These are phyloP conservation scores for Cephalophus harveyi DNA, from an alignment of 2,113 vertebrate species.

Conservation along the genomic window DNA sequence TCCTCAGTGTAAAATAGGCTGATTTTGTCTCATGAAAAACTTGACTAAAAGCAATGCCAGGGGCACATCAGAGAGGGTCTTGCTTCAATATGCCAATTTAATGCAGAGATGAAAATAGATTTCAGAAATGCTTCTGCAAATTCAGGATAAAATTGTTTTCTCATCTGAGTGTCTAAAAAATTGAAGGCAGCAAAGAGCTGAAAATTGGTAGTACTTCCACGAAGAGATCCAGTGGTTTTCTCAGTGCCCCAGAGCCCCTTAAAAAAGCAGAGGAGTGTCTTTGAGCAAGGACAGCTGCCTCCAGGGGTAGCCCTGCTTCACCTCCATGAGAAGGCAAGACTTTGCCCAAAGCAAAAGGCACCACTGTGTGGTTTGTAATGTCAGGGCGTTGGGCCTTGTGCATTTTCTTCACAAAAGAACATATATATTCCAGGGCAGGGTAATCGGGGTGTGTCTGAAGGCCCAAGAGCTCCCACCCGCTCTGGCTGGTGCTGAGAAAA, in stretches of 20 bases:
- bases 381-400: not conserved
- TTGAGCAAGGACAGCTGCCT: not conserved
- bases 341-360: not conserved
- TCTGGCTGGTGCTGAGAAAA: not conserved
- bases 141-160: not conserved
- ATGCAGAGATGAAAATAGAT: not conserved
- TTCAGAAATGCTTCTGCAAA: not conserved
- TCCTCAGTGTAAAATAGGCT: not conserved
- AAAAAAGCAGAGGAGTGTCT: not conserved
- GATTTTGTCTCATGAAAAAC: not conserved
- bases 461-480: too few relatives aligned
- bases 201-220: not conserved
- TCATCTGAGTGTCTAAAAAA: not conserved
- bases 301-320: not conserved
- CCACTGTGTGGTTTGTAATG: not conserved
- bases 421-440: not conserved
- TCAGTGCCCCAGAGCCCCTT: not conserved
- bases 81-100: not conserved
- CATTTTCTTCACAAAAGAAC: not conserved
- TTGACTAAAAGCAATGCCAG: not conserved
- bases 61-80: rapidly evolving
- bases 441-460: rapidly evolving
- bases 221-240: not conserved
- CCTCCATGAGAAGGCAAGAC: not conserved
- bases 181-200: not conserved